Evolutionary conservation across 2,797 vertebrate species (phyloP), one percentile per base, ranked within the genome.

Genomic region (Tenualosa ilisha): DNA sequence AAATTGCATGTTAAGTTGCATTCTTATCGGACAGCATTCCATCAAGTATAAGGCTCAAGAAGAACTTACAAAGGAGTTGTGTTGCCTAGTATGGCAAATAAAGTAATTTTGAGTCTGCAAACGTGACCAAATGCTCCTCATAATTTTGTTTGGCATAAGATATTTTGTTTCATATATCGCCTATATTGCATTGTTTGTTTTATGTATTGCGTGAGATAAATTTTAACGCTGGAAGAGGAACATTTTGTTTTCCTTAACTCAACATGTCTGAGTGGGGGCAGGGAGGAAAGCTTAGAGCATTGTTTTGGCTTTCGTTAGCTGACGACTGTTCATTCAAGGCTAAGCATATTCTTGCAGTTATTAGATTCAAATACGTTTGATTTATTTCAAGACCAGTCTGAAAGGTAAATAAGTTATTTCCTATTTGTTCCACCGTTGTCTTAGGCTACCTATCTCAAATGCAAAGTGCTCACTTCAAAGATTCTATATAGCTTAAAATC

Each of bases 251-350:
- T 79, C 72, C 22, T 22, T 6, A 79, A 79, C 40, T 53, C 68
- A 53, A 56, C 50, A 20, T 75, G 46, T 81, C 13, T 84, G 81
- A 20, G 83, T 85, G 86, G 86, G 86, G 86, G 86, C 81, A 83
- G 86, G 86, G 86, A 75, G 54, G 54, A 51, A 82, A 54, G 61
- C 51, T 84, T 65, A n/a, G 22, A 72, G 65, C 65, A 83, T 85
- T 84, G 86, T 86, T 75, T 63, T 84, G 40, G 83, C 83, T 81
- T 84, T 82, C 84, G 81, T 79, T 87, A 63, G 63, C 51, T 75
- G 40, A 68, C 82, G 68, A 85, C 68, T 75, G 84, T 79, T 85
- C 54, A 53, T 79, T n/a, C 12, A 31, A 68, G 40, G 17, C 68
- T 20, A 40, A 7, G 37, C 17, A 43, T 79, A 15, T 5, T 22